phyloP scores from a whole-genome alignment of 2,888 invertebrate species.

The Polydrusus tereticollis region DNA sequence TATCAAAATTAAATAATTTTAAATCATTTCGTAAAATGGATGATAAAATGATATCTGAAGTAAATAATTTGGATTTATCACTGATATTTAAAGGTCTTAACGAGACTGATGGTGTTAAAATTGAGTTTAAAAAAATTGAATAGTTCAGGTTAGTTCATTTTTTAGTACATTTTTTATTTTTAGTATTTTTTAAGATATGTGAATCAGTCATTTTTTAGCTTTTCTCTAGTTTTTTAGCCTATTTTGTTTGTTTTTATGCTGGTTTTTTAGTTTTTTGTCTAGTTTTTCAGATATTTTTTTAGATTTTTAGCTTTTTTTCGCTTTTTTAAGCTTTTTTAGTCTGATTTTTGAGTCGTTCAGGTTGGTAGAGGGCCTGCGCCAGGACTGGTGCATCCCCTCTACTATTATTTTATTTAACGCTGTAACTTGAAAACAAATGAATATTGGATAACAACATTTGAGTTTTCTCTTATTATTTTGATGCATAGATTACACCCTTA shows the following conservation, averaged over 20 bases:
- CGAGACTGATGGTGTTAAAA: neutral
- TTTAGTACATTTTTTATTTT: no score
- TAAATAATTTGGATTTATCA: neutral
- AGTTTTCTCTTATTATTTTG: no score
- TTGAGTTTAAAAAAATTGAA: neutral
- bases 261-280: neutral
- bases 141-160: neutral
- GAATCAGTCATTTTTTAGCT: neutral
- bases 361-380: no score
- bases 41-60: neutral
- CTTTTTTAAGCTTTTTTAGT: neutral
- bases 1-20: no score
- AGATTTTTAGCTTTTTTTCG: neutral
- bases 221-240: neutral
- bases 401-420: no score
- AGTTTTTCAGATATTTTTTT: no score
- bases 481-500: no score
- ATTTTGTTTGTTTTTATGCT: neutral
- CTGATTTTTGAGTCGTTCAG: no score
- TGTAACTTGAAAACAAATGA: no score
- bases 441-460: no score
- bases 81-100: neutral
- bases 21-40: neutral
- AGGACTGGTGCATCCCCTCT: no score
- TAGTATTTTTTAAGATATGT: neutral